Conservation (phyloP, 2,797 vertebrate species). For the Spatula clypeata region DNA sequence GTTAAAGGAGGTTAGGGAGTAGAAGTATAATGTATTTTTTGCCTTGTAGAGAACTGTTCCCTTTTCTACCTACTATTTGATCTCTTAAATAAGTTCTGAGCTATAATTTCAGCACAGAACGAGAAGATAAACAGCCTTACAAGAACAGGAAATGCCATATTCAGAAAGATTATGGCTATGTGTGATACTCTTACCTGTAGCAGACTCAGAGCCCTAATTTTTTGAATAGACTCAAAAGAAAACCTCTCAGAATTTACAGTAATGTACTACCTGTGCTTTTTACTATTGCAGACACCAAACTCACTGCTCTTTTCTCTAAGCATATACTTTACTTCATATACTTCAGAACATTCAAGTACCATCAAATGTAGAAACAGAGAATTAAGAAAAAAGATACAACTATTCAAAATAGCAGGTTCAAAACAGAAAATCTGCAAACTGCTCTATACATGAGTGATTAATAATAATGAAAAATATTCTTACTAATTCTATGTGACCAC, state of each 20-base stretch:
- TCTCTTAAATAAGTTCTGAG: not conserved
- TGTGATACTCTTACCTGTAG: not conserved
- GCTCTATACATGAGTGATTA: not conserved
- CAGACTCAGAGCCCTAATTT: not conserved
- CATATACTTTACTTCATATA: not conserved
- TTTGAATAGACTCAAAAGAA: not conserved
- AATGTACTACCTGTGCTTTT: not conserved
- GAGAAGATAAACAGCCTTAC: not conserved
- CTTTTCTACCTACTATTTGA: not conserved
- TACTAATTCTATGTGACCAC: not conserved
- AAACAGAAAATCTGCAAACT: not conserved
- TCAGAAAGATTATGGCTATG: not conserved
- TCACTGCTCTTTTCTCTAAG: not conserved
- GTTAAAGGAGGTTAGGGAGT: not conserved
- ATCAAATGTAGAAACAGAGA: not conserved
- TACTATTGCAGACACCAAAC: not conserved
- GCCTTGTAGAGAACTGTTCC: not conserved
- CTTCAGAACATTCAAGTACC: not conserved
- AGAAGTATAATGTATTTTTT: not conserved
- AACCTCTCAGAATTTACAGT: not conserved
- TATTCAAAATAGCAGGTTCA: not conserved
- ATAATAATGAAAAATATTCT: not conserved
- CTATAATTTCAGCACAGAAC: not conserved
- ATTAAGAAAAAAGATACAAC: not conserved
- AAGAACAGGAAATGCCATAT: not conserved